Evolutionary conservation across 2,888 invertebrate species (phyloP).

Genomic region (Rhagonycha fulva): DNA sequence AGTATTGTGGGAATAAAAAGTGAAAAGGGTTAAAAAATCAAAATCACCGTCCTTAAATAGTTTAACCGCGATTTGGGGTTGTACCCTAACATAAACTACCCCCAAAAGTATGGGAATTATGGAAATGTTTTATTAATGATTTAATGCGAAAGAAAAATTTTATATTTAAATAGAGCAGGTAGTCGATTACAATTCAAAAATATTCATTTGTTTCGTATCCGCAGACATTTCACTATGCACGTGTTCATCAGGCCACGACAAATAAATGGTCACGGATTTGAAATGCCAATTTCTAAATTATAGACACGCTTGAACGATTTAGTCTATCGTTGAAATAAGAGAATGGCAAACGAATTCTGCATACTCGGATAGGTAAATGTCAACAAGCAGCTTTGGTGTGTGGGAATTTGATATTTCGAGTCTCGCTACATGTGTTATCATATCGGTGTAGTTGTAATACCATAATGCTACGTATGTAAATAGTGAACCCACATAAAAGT

Average conservation of each 20-base stretch:
- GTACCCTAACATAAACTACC: conserved; percentile 1
- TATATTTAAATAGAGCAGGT: conserved; percentile 22
- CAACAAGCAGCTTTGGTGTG: conserved; percentile 26
- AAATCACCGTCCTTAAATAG: conserved; percentile 12
- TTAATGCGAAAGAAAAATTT: neutral
- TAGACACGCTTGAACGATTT: conserved; percentile 36
- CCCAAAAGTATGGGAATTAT: conserved; percentile 7
- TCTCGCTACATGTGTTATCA: conserved; percentile 8
- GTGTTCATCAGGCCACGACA: conserved; percentile 42
- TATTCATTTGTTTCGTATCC: conserved; percentile 13
- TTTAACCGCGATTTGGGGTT: conserved; percentile 3
- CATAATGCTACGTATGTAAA: conserved; percentile 2
- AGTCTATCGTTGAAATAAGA: conserved; percentile 30
- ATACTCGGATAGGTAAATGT: conserved; percentile 22
- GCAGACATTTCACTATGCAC: conserved; percentile 41
- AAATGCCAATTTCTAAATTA: conserved; percentile 45
- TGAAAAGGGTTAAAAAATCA: conserved; percentile 14
- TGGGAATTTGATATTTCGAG: conserved; percentile 18
- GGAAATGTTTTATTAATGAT: neutral
- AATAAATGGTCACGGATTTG: conserved; percentile 40
- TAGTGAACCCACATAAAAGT: conserved; percentile 22
- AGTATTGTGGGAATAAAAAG: neutral
- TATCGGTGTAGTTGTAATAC: neutral
- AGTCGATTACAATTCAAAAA: conserved; percentile 27
- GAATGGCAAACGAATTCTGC: conserved; percentile 20